phyloP scores from a whole-genome alignment of 2,888 invertebrate genomes.

The Tipula helvola region DNA sequence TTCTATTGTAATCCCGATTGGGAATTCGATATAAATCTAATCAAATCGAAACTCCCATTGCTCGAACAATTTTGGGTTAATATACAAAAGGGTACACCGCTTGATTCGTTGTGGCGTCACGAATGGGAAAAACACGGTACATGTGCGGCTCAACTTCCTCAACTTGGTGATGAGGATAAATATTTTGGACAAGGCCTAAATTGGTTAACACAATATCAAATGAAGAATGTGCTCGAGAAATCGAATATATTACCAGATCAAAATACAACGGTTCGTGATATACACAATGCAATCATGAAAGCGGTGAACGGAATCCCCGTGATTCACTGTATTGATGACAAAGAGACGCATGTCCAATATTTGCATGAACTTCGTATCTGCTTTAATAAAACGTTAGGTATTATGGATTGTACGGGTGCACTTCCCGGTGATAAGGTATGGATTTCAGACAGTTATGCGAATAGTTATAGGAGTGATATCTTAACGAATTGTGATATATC shows the following conservation, averaged over 20 bases:
- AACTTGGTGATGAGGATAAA: conserved; percentile 47
- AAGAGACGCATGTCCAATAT: conserved; percentile 42
- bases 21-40: conserved; percentile 47
- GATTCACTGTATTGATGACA: conserved; percentile 50
- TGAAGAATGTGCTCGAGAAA: conserved; percentile 44
- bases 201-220: conserved; percentile 46
- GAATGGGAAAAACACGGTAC: conserved; percentile 80
- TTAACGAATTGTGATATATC: conserved; percentile 47
- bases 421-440: conserved; percentile 23
- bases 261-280: conserved; percentile 36
- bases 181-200: conserved; percentile 54
- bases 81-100: conserved; percentile 44
- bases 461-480: conserved; percentile 30
- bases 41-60: conserved; percentile 43
- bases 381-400: conserved; percentile 49
- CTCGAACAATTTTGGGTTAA: conserved; percentile 58
- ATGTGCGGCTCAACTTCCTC: conserved; percentile 48
- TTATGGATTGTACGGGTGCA: conserved; percentile 54
- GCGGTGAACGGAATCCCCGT: conserved; percentile 45
- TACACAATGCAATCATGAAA: conserved; percentile 42
- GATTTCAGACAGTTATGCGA: conserved; percentile 12
- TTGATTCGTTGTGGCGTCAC: conserved; percentile 57
- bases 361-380: conserved; percentile 63
- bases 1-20: conserved; percentile 56
- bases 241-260: conserved; percentile 45